Conservation (phyloP, 2,888 invertebrate species). For the Siphlonurus alternatus region DNA sequence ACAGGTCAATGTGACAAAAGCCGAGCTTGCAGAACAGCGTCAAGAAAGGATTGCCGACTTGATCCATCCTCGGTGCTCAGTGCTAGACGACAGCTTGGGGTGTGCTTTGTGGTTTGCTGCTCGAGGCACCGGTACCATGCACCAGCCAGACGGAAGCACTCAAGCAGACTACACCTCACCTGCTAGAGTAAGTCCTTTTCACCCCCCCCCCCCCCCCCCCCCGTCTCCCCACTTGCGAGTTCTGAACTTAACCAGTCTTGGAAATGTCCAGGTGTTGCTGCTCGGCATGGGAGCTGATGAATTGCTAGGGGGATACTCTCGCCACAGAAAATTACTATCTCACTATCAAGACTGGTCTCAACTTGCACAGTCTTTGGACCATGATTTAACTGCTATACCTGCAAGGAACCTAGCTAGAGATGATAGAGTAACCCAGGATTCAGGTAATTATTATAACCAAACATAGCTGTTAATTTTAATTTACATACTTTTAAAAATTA, state of each 20-base stretch:
- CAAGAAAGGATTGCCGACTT: slow-evolving; percentile 48
- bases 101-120: slow-evolving; percentile 96
- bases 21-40: slow-evolving; percentile 43
- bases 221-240: no score
- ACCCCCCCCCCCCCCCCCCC: no score
- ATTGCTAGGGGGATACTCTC: slow-evolving; percentile 82
- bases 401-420: slow-evolving; percentile 86
- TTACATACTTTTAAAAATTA: no score
- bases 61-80: slow-evolving; percentile 67
- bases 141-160: slow-evolving; percentile 14
- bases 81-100: slow-evolving; percentile 92
- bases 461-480: no score
- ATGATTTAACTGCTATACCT: slow-evolving; percentile 37
- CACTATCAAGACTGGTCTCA: slow-evolving; percentile 33
- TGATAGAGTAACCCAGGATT: slow-evolving; percentile 81
- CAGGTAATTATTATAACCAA: slow-evolving; percentile 27
- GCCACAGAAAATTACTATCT: slow-evolving; percentile 57
- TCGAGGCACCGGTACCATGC: slow-evolving; percentile 40
- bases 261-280: slow-evolving; percentile 55
- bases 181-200: slow-evolving; percentile 45
- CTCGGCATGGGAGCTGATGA: slow-evolving; percentile 96
- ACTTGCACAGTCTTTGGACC: slow-evolving; percentile 24
- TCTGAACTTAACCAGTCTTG: no score
- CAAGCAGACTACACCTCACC: slow-evolving; percentile 32
- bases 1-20: slow-evolving; percentile 47